These are phyloP conservation scores for Cnemophilus loriae DNA, from an alignment of 2,113 vertebrate species.

Conservation along the genomic window DNA sequence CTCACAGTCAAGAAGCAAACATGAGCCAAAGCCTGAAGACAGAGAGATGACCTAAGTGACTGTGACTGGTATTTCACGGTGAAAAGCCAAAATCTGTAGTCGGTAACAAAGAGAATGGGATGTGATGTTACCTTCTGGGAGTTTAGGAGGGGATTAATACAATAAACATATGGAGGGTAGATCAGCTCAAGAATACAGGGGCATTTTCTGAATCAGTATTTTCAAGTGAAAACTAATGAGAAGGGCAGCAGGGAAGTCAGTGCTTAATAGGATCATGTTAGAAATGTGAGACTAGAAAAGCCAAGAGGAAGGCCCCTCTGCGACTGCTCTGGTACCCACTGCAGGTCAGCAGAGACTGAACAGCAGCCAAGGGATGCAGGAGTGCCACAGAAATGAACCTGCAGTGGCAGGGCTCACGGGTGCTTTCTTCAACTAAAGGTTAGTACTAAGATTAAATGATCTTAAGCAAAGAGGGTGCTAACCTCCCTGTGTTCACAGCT, in stretches of 20 bases:
- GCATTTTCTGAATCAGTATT: neutral
- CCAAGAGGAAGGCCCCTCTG: neutral
- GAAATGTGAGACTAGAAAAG: neutral
- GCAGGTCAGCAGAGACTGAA: neutral
- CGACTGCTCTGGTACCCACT: neutral
- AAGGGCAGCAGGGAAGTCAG: neutral
- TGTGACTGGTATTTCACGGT: rapidly evolving
- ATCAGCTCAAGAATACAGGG: neutral
- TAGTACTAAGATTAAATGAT: constrained; percentile 41
- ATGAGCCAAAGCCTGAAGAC: neutral
- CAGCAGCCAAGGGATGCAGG: neutral
- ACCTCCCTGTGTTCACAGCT: constrained; percentile 33
- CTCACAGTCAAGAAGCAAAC: neutral
- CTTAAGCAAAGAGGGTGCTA: constrained; percentile 56
- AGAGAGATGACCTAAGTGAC: neutral
- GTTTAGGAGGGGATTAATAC: neutral
- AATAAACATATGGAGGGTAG: neutral
- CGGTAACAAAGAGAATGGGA: neutral
- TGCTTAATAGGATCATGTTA: neutral
- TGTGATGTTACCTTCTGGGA: neutral
- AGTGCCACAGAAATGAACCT: neutral
- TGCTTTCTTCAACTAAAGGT: neutral
- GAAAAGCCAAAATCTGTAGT: neutral
- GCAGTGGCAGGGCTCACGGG: neutral
- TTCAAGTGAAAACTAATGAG: neutral